These are phyloP conservation scores for Folsomia candida DNA, from an alignment of 2,888 invertebrate species.

Conservation along the genomic window DNA sequence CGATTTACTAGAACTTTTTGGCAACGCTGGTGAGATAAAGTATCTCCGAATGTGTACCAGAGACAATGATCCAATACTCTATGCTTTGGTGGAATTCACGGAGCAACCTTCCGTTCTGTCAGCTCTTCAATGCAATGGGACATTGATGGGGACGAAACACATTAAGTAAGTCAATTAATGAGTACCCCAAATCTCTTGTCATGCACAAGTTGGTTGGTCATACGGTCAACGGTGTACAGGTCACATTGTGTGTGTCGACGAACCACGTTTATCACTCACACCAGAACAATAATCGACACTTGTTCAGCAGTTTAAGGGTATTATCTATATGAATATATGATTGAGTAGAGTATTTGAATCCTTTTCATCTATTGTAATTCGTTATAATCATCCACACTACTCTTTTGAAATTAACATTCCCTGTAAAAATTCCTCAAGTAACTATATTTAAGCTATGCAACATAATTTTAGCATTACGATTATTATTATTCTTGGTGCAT, in stretches of 20 bases:
- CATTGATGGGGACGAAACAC: conserved; percentile 55
- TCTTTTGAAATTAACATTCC: too few relatives aligned
- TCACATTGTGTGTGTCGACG: background rate
- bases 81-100: conserved; percentile 87
- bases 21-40: conserved; percentile 87
- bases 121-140: conserved; percentile 81
- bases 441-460: background rate
- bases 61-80: conserved; percentile 71
- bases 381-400: too few relatives aligned
- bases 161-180: conserved; percentile 53
- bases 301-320: background rate
- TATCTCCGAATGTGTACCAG: conserved; percentile 88
- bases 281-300: too few relatives aligned
- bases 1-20: conserved; percentile 84
- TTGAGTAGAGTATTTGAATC: too few relatives aligned
- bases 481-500: too few relatives aligned
- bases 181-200: background rate
- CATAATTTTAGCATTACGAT: background rate
- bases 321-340: too few relatives aligned
- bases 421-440: background rate
- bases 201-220: too few relatives aligned
- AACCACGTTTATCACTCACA: too few relatives aligned
- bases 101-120: conserved; percentile 85
- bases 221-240: too few relatives aligned
- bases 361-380: too few relatives aligned